Evolutionary conservation across 2,888 invertebrate genomes (phyloP).

Genomic region (Leptopterna dolabrata): DNA sequence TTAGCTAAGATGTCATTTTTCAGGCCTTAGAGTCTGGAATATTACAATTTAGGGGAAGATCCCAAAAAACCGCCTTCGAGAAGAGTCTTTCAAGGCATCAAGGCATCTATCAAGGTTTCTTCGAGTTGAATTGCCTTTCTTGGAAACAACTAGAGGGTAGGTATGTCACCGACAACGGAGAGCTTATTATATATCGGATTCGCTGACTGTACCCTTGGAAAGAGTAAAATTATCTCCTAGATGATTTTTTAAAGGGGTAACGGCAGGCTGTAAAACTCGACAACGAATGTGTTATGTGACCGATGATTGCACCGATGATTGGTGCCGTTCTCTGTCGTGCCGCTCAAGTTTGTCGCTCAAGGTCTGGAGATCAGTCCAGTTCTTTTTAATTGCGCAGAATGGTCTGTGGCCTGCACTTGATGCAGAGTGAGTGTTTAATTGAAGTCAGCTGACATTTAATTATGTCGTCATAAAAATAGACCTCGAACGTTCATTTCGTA

Average conservation of each 20-base stretch:
- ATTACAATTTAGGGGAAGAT: too few species aligned
- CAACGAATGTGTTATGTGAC: too few species aligned
- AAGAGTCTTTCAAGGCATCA: too few species aligned
- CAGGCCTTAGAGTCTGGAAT: too few species aligned
- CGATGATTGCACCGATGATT: neutral
- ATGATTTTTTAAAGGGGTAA: neutral
- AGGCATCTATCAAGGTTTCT: too few species aligned
- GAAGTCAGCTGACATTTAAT: neutral
- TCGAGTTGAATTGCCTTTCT: neutral
- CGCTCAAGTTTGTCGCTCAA: neutral
- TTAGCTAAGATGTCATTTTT: too few species aligned
- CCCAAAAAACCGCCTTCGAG: too few species aligned
- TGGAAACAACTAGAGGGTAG: neutral
- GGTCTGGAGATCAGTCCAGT: neutral
- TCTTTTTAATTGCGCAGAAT: neutral
- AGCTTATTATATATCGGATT: neutral
- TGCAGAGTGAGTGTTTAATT: neutral
- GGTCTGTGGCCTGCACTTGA: neutral
- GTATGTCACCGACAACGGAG: neutral
- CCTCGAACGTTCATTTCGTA: too few species aligned
- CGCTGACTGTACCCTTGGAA: neutral
- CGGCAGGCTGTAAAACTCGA: neutral
- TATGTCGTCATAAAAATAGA: too few species aligned
- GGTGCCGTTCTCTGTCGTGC: neutral
- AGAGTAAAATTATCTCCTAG: neutral